A percentile compares a stretch with the other conserved stretches of the same genome.
Evolutionary conservation across 2,888 invertebrate genomes (phyloP).

Genomic region (Galerucella calmariensis): DNA sequence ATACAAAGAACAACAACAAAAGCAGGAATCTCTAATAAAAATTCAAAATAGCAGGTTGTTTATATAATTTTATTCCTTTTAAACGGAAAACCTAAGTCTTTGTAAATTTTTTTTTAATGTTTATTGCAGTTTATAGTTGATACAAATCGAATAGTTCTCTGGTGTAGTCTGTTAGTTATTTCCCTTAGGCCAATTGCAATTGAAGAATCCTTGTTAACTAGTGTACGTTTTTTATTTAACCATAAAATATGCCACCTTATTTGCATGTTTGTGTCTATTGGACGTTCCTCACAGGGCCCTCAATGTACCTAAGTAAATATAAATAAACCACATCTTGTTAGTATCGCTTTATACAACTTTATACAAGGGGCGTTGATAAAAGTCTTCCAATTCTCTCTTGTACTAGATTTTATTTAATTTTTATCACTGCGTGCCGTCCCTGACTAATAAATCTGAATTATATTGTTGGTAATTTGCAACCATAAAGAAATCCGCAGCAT

Average conservation of each 20-base stretch:
- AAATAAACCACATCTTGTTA: not conserved
- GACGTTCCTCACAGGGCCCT: not conserved
- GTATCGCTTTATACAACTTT: not conserved
- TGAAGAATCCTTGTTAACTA: conserved; percentile 10
- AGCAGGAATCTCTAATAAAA: too few relatives aligned
- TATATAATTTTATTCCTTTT: too few relatives aligned
- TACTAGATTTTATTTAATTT: not conserved
- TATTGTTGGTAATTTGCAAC: not conserved
- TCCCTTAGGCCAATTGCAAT: conserved; percentile 7
- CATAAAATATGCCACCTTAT: conserved; percentile 9
- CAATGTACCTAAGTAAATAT: not conserved
- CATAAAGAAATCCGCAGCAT: conserved; percentile 1
- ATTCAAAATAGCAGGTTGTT: too few relatives aligned
- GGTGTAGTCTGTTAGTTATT: not conserved
- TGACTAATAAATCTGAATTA: not conserved
- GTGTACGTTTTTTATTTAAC: conserved; percentile 4
- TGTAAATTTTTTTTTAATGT: not conserved
- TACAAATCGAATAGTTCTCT: not conserved
- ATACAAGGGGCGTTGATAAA: not conserved
- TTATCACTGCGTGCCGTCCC: not conserved
- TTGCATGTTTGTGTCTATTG: conserved; percentile 10
- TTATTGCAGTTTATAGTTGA: not conserved
- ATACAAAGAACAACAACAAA: too few relatives aligned
- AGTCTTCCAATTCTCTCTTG: not conserved
- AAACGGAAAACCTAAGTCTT: not conserved